Conservation (phyloP, 2,888 invertebrate genomes). For the Listrodromus nycthemerus region DNA sequence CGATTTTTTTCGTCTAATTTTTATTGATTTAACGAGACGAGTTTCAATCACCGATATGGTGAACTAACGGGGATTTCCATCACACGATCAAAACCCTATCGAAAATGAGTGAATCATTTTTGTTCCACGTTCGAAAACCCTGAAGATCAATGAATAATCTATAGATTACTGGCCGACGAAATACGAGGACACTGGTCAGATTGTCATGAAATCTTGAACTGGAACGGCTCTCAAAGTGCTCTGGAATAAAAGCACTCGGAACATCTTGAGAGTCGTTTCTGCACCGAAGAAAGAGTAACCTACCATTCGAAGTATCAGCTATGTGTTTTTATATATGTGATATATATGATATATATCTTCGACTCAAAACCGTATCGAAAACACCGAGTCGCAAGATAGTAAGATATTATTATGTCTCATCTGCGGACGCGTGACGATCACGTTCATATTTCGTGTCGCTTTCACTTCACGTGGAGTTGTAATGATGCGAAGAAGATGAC, state of each 20-base stretch:
- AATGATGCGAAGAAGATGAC: conserved; percentile 3
- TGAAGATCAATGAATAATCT: neutral
- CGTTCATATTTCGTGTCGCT: neutral
- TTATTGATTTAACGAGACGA: neutral
- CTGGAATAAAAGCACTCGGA: conserved; percentile 54
- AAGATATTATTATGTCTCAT: neutral
- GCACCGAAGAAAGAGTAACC: neutral
- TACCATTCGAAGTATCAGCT: conserved; percentile 30
- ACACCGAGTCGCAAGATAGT: conserved; percentile 15
- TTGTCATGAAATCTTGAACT: conserved; percentile 41
- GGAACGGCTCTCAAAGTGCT: conserved; percentile 16
- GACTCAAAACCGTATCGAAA: conserved; percentile 33
- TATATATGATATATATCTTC: neutral
- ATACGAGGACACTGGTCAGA: conserved; percentile 50
- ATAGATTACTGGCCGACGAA: neutral
- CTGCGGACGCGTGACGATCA: conserved; percentile 10
- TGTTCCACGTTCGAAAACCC: neutral
- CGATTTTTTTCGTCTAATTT: too few relatives aligned
- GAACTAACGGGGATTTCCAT: neutral
- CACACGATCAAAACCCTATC: neutral
- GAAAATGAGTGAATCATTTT: neutral
- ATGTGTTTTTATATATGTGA: neutral
- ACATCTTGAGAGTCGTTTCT: conserved; percentile 34
- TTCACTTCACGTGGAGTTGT: conserved; percentile 21
- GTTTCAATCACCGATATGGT: neutral